Base-by-base conservation (phyloP, 2,888 invertebrate species). In the Polydesmus complanatus region DNA sequence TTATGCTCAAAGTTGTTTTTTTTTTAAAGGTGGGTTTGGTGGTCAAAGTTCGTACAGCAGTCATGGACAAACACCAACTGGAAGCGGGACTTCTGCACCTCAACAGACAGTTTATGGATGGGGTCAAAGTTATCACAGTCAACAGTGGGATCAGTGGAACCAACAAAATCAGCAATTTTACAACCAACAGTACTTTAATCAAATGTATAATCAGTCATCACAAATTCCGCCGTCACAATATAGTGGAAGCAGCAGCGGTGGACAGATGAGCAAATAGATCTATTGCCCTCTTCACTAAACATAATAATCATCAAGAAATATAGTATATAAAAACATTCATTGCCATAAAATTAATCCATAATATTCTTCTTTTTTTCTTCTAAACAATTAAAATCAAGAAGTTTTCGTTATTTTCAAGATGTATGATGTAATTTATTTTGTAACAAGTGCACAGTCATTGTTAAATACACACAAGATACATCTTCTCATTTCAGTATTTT, bases 61-160 rank as follows among this genome's bases (percentile, higher is more conserved):
- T 56, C 23, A 21, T 23, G 27, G 54, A 26, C 49, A 11, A 22
- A 37, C 37, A 25, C 25, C 22, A 55, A 22, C 18, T 22, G 58
- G 61, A 2, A 27, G 56, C 51, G 37, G 37, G 18, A 19, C 47
- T 18, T n/a, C n/a, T n/a, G n/a, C n/a, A n/a, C 27, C 55, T 25
- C 37, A 37, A 14, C 60, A 60, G 48, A 54, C 54, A 5, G 55
- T 27, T 52, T 58, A 58, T 53, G 59, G 59, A 1, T 61, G 22
- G 26, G 61, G 61, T 8, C 57, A 61, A 56, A 62, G 62, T 25
- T 64, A 64, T 27, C 62, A 64, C 55, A 62, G 58, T 25, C 64
- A 64, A 27, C 64, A 64, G 52, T 64, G 64, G 64, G 56, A 54
- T 47, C 61, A 64, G 26, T 62, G 58, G 57, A 64, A 52, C 48